Evolutionary conservation across 1,140 invertebrate genomes (phyloP).

Genomic region (Philotrypesis tridentata): DNA sequence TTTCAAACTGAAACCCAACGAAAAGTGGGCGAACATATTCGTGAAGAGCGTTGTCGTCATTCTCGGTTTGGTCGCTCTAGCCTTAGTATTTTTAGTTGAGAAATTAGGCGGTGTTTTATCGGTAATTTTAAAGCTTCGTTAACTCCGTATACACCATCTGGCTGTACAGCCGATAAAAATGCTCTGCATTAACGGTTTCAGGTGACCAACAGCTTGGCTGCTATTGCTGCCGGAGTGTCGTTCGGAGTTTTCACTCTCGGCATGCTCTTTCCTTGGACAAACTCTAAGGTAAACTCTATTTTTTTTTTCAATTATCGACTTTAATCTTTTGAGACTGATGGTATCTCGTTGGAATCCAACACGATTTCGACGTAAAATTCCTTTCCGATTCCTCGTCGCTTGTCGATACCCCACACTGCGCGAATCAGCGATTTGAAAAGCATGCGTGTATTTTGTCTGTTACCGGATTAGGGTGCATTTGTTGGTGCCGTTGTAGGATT

Average conservation of each 20-base stretch:
- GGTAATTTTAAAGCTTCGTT: constrained; percentile 68
- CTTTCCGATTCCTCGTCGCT: constrained; percentile 32
- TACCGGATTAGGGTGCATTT: constrained; percentile 64
- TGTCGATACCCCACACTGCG: constrained; percentile 3
- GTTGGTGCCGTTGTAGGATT: constrained; percentile 65
- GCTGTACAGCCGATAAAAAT: too few relatives aligned
- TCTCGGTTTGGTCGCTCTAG: constrained; percentile 79
- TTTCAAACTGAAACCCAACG: constrained; percentile 77
- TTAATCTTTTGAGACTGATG: too few relatives aligned
- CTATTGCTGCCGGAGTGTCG: constrained; percentile 88
- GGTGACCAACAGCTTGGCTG: constrained; percentile 86
- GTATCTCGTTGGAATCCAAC: neutral
- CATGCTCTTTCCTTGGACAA: constrained; percentile 89
- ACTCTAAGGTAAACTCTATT: constrained; percentile 79
- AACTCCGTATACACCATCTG: too few relatives aligned
- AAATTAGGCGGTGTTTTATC: constrained; percentile 83
- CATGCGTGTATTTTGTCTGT: constrained; percentile 41
- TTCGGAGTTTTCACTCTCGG: constrained; percentile 91
- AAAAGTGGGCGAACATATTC: constrained; percentile 77
- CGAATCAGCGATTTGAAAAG: constrained; percentile 27
- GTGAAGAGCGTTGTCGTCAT: constrained; percentile 79
- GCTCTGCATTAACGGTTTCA: constrained; percentile 57
- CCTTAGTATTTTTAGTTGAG: constrained; percentile 81
- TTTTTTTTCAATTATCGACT: too few relatives aligned
- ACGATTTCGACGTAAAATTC: constrained; percentile 21